Percentiles rank a stretch among this genome's conserved stretches.
These are phyloP conservation scores for Calycopis cecrops DNA, from an alignment of 1,140 invertebrate species.

Conservation along the genomic window DNA sequence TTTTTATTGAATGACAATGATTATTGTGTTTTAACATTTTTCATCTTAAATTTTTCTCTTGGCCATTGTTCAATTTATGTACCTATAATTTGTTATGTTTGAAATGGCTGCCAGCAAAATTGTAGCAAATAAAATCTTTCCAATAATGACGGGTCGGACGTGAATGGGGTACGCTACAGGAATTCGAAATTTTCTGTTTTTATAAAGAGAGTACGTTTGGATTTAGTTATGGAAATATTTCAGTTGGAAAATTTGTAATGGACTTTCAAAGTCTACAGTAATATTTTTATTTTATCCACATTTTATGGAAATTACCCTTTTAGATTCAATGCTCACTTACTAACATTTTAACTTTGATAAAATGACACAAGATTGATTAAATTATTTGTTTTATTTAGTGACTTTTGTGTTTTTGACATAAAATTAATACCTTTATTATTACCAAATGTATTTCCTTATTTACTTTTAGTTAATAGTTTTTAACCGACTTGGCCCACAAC, in stretches of 20 bases:
- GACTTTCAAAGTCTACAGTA: no score
- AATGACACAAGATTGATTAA: no score
- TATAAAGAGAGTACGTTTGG: neutral
- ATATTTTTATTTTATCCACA: neutral
- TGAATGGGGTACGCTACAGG: neutral
- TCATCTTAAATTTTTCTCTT: neutral
- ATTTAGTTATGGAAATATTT: slow-evolving; percentile 5
- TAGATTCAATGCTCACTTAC: no score
- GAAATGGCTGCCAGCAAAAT: neutral
- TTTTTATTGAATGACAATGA: neutral
- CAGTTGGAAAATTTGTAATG: neutral
- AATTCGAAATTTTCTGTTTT: neutral
- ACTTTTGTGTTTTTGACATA: no score
- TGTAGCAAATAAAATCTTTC: neutral
- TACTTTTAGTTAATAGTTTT: no score
- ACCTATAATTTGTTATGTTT: neutral
- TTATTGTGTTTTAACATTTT: neutral
- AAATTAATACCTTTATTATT: no score
- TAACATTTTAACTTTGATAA: no score
- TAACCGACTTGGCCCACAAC: no score
- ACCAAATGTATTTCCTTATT: no score
- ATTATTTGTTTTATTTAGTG: no score
- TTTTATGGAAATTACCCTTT: no score
- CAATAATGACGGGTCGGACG: neutral
- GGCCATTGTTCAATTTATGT: neutral